phyloP scores from a whole-genome alignment of 2,888 invertebrate genomes.

The Minunthozetes semirufus region DNA sequence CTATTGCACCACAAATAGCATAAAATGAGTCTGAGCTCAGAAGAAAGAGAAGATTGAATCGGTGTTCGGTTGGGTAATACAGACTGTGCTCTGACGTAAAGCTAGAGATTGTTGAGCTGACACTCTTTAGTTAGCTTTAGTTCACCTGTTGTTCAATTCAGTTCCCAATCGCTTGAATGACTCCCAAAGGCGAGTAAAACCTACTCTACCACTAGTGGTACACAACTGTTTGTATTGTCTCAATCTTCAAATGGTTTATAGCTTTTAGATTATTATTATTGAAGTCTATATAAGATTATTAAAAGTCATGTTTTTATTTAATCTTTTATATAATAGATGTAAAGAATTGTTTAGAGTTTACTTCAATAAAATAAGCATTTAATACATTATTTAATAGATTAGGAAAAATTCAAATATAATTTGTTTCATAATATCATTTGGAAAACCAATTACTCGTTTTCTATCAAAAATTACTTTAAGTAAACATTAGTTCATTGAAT shows the following conservation, averaged over 20 bases:
- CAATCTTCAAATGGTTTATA: not conserved
- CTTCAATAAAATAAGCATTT: too few relatives aligned
- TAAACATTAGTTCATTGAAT: not conserved
- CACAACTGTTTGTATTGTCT: constrained; percentile 1
- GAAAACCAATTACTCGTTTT: not conserved
- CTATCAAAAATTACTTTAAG: not conserved
- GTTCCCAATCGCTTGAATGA: constrained; percentile 17
- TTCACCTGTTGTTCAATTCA: constrained; percentile 26
- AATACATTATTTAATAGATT: too few relatives aligned
- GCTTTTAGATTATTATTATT: not conserved
- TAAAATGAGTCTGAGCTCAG: not conserved
- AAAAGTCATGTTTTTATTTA: not conserved
- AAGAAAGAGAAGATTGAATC: not conserved
- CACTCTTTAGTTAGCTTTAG: constrained; percentile 26
- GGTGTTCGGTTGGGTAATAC: not conserved
- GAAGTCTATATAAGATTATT: not conserved
- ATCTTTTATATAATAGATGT: not conserved
- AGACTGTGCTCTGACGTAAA: constrained; percentile 7
- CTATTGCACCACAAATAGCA: constrained; percentile 2
- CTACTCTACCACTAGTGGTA: constrained; percentile 23
- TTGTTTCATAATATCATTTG: not conserved
- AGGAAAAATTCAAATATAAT: too few relatives aligned
- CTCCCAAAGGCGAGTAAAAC: constrained; percentile 17
- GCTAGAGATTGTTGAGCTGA: not conserved
- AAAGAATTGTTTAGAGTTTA: too few relatives aligned